phyloP scores from a whole-genome alignment of 2,113 vertebrate genomes.

The Peromyscus leucopus region DNA sequence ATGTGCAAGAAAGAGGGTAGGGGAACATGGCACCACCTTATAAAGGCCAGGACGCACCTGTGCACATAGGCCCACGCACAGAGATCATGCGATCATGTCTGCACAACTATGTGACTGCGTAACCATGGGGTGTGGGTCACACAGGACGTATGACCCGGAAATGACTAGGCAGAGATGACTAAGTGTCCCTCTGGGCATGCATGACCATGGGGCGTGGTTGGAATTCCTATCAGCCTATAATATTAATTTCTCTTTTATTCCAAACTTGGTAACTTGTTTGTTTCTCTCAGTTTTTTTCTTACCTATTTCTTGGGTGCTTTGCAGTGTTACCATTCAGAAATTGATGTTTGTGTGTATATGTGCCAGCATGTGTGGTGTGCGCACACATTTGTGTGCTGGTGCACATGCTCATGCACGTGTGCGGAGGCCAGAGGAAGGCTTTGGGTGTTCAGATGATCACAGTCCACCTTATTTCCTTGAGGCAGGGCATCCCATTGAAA shows the following conservation, averaged over 20 bases:
- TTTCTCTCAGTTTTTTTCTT: neutral
- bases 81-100: too few relatives aligned
- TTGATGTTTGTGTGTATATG: neutral
- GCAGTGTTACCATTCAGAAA: neutral
- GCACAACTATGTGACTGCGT: too few relatives aligned
- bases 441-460: neutral
- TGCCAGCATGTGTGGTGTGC: neutral
- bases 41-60: too few relatives aligned
- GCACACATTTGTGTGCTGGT: neutral
- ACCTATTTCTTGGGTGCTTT: neutral
- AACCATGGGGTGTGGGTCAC: too few relatives aligned
- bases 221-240: neutral
- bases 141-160: too few relatives aligned
- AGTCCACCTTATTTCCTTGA: too few relatives aligned
- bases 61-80: too few relatives aligned
- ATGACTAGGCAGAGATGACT: too few relatives aligned
- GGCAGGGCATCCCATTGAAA: neutral
- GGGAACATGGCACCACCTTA: too few relatives aligned
- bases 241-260: neutral
- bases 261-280: neutral
- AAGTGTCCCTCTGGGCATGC: too few relatives aligned
- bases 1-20: too few relatives aligned
- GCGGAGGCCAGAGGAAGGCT: neutral
- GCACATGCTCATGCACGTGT: neutral
- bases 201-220: too few relatives aligned